A percentile compares a stretch with the other conserved stretches of the same genome.
Evolutionary conservation across 2,888 invertebrate genomes (phyloP).

Genomic region (Nebria salina): DNA sequence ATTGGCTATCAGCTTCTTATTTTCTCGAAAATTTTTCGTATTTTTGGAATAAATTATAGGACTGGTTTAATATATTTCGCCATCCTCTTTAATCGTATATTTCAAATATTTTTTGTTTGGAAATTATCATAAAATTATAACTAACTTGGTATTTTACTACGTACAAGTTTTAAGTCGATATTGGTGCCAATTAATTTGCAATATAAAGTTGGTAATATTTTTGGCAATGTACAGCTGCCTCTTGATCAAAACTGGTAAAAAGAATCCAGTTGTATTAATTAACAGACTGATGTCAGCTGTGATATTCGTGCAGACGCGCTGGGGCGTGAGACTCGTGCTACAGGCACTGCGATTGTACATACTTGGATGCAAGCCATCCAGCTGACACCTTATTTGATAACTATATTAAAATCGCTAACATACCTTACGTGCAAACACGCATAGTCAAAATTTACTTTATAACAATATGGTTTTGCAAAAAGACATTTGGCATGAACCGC

Average conservation of each 20-base stretch:
- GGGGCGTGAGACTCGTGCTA: neutral
- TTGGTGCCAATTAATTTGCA: too few species aligned
- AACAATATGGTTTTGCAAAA: neutral
- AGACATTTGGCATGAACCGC: neutral
- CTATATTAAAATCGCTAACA: neutral
- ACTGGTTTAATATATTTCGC: neutral
- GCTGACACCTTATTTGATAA: neutral
- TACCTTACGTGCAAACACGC: neutral
- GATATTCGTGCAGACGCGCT: neutral
- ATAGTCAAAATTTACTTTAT: neutral
- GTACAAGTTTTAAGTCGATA: too few species aligned
- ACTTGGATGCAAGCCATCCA: neutral
- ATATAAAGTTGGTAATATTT: too few species aligned
- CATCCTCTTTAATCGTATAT: too few species aligned
- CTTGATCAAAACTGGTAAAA: neutral
- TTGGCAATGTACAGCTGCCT: neutral
- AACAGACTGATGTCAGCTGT: neutral
- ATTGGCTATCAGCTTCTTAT: conserved; percentile 1
- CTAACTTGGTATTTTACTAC: too few species aligned
- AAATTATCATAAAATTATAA: too few species aligned
- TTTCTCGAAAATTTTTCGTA: neutral
- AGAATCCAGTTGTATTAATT: neutral
- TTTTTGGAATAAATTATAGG: neutral
- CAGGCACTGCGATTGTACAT: neutral
- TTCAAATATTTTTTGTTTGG: too few species aligned